phyloP scores from a whole-genome alignment of 2,113 vertebrate genomes.

The Gallinago jamesoni region DNA sequence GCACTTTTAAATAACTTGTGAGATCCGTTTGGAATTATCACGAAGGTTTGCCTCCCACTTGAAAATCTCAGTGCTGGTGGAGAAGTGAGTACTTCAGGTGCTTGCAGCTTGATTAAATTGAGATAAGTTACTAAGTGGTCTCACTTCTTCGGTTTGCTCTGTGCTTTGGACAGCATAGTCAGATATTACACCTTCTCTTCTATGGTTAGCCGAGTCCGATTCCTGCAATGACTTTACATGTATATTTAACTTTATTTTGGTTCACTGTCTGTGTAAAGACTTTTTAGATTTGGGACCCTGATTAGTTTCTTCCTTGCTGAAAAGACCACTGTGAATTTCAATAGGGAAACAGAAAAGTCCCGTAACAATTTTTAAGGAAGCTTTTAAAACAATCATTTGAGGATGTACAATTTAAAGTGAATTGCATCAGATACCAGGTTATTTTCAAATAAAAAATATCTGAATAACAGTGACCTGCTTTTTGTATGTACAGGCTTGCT shows the following conservation, averaged over 20 bases:
- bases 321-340: conserved; percentile 8
- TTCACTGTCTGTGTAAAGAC: background rate
- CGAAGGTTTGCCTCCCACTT: background rate
- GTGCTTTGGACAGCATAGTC: background rate
- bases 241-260: background rate
- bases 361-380: conserved; percentile 42
- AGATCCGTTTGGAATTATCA: background rate
- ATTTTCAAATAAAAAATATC: conserved; percentile 24
- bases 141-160: background rate
- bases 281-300: background rate
- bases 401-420: conserved; percentile 20
- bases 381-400: conserved; percentile 27
- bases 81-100: background rate
- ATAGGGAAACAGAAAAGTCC: conserved; percentile 44
- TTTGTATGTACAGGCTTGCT: background rate
- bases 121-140: background rate
- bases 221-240: background rate
- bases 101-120: background rate
- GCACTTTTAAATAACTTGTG: background rate
- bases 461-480: background rate
- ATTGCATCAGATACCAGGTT: background rate
- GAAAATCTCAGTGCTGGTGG: background rate
- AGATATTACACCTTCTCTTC: background rate
- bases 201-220: background rate
- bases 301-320: conserved; percentile 18